A percentile compares a stretch with the other conserved stretches of the same genome.
Evolutionary conservation across 1,140 invertebrate genomes (phyloP).

Genomic region (Drosophila micromelanica): DNA sequence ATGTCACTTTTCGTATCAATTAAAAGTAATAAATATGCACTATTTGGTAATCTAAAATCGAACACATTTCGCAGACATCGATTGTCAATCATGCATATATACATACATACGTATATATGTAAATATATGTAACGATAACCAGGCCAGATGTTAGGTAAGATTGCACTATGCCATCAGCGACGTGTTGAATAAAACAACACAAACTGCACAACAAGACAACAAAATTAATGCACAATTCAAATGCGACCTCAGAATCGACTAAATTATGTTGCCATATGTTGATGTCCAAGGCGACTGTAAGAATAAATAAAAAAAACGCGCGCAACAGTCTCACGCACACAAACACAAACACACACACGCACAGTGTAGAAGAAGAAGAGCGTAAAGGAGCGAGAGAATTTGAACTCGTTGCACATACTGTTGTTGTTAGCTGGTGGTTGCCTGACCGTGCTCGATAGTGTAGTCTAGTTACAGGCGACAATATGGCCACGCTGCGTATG

Average conservation of each 20-base stretch:
- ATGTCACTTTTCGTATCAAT: too few relatives aligned
- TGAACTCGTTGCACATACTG: slow-evolving; percentile 2
- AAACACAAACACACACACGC: slow-evolving; percentile 29
- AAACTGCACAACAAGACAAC: slow-evolving; percentile 8
- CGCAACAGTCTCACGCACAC: slow-evolving; percentile 47
- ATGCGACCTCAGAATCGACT: slow-evolving; percentile 48
- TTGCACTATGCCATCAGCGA: slow-evolving; percentile 32
- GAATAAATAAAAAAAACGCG: slow-evolving; percentile 54
- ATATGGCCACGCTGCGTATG: slow-evolving; percentile 24
- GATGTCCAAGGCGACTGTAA: slow-evolving; percentile 10
- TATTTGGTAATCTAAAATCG: too few relatives aligned
- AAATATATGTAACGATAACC: slow-evolving; percentile 11
- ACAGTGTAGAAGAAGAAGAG: background rate
- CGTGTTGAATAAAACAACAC: slow-evolving; percentile 43
- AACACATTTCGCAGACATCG: too few relatives aligned
- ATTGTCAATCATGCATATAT: too few relatives aligned
- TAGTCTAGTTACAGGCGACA: slow-evolving; percentile 43
- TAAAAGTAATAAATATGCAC: too few relatives aligned
- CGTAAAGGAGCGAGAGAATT: background rate
- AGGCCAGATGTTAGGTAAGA: slow-evolving; percentile 41
- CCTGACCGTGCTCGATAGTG: slow-evolving; percentile 19
- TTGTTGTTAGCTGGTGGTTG: background rate
- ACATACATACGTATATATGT: background rate
- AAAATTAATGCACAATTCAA: slow-evolving; percentile 28
- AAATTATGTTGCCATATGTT: slow-evolving; percentile 76